A percentile compares a stretch with the other conserved stretches of the same genome.
phyloP scores from a whole-genome alignment of 2,888 invertebrate species.

The Hipparchia sbordonii region DNA sequence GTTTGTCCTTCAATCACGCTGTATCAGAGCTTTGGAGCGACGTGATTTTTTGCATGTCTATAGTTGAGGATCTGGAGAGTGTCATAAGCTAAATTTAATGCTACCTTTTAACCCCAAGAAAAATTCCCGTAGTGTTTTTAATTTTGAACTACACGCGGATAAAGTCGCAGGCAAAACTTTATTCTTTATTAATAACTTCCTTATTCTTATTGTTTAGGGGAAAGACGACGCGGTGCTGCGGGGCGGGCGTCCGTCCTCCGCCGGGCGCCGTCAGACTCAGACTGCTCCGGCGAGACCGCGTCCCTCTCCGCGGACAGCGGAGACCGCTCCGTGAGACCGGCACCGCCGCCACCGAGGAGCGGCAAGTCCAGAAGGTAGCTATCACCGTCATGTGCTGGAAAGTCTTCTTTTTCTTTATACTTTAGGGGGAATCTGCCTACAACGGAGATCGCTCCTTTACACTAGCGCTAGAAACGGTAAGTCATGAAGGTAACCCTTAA shows the following conservation, averaged over 20 bases:
- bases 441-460: slow-evolving; percentile 66
- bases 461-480: too few species aligned
- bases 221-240: slow-evolving; percentile 73
- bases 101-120: too few species aligned
- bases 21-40: too few species aligned
- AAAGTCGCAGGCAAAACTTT: too few species aligned
- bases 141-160: too few species aligned
- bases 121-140: too few species aligned
- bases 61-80: too few species aligned
- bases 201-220: slow-evolving; percentile 40
- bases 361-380: background rate
- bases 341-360: slow-evolving; percentile 48
- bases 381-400: background rate
- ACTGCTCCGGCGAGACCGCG: slow-evolving; percentile 78
- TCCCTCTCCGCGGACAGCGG: slow-evolving; percentile 79
- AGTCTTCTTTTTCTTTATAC: too few species aligned
- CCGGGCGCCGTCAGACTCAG: slow-evolving; percentile 76
- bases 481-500: background rate
- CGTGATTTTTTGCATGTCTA: too few species aligned
- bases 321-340: slow-evolving; percentile 56
- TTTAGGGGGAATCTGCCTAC: slow-evolving; percentile 70
- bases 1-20: too few species aligned
- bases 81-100: too few species aligned
- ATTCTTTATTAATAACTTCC: too few species aligned
- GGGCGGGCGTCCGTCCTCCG: slow-evolving; percentile 70